Percentiles rank a stretch among this genome's conserved stretches.
Evolutionary conservation across 2,888 invertebrate genomes (phyloP).

Genomic region (Phaedon cochleariae): DNA sequence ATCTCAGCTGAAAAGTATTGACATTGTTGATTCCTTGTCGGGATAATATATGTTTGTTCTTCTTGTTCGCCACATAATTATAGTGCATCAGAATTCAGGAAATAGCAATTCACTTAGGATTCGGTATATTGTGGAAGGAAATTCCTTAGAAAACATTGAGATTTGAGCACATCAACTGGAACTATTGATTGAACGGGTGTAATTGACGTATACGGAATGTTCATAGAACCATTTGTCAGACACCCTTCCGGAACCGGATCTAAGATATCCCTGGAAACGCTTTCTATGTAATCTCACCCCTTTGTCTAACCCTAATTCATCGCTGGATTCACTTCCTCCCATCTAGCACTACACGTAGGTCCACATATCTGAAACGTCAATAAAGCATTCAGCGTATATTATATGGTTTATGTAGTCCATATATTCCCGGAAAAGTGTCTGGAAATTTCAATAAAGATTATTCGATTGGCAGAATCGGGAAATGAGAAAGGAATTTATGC

Average conservation of each 20-base stretch:
- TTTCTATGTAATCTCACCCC: constrained; percentile 46
- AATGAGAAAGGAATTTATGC: constrained; percentile 35
- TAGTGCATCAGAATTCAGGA: too few species aligned
- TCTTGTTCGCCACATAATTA: too few species aligned
- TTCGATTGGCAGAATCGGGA: constrained; percentile 36
- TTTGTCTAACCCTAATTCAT: constrained; percentile 52
- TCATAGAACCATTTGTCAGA: constrained; percentile 43
- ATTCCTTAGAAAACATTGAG: constrained; percentile 8
- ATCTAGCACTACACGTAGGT: constrained; percentile 34
- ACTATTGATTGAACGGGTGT: constrained; percentile 36
- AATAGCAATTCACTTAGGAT: too few species aligned
- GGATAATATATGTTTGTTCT: too few species aligned
- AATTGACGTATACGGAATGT: constrained; percentile 37
- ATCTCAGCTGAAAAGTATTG: too few species aligned
- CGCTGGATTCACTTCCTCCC: constrained; percentile 36
- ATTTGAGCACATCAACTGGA: constrained; percentile 14
- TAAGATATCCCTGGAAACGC: constrained; percentile 46
- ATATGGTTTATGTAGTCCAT: constrained; percentile 40
- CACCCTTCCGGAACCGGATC: constrained; percentile 47
- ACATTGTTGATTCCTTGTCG: too few species aligned
- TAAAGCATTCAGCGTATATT: constrained; percentile 40
- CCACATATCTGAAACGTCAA: constrained; percentile 35
- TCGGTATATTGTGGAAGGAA: too few species aligned
- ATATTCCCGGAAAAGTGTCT: constrained; percentile 37
- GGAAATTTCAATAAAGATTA: constrained; percentile 39